phyloP scores from a whole-genome alignment of 1,140 invertebrate species.

The Antheraea mylitta region DNA sequence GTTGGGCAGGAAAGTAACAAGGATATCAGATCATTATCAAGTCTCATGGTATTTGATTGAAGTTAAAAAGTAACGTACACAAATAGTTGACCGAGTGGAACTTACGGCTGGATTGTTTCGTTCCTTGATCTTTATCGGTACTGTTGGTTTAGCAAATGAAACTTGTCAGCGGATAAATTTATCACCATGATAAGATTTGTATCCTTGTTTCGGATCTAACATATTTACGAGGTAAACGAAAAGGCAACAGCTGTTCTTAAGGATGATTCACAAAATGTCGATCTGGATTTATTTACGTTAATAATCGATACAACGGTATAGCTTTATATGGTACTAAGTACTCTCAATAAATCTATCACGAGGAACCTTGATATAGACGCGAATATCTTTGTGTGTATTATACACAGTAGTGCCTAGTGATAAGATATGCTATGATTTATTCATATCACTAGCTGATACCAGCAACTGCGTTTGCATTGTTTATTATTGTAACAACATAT shows the following conservation, averaged over 20 bases:
- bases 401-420: background rate
- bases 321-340: constrained; percentile 5
- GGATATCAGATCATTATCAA: constrained; percentile 69
- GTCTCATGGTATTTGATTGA: constrained; percentile 45
- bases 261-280: constrained; percentile 27
- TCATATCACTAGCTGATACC: background rate
- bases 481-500: too few relatives aligned
- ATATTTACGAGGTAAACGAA: constrained; percentile 17
- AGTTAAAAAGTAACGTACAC: constrained; percentile 34
- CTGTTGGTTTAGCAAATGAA: constrained; percentile 32
- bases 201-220: constrained; percentile 15
- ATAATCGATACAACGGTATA: background rate
- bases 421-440: background rate
- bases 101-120: constrained; percentile 16
- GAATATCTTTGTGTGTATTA: constrained; percentile 1
- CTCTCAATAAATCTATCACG: constrained; percentile 10
- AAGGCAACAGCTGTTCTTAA: constrained; percentile 17
- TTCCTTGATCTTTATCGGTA: constrained; percentile 61
- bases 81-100: constrained; percentile 21
- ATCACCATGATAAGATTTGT: constrained; percentile 33
- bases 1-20: constrained; percentile 61
- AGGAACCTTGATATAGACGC: constrained; percentile 7
- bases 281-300: constrained; percentile 11
- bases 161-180: constrained; percentile 35
- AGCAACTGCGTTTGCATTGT: too few relatives aligned